Evolutionary conservation across 2,113 vertebrate genomes (phyloP), one percentile per base, ranked within the genome.

Genomic region (Hippolais icterina): DNA sequence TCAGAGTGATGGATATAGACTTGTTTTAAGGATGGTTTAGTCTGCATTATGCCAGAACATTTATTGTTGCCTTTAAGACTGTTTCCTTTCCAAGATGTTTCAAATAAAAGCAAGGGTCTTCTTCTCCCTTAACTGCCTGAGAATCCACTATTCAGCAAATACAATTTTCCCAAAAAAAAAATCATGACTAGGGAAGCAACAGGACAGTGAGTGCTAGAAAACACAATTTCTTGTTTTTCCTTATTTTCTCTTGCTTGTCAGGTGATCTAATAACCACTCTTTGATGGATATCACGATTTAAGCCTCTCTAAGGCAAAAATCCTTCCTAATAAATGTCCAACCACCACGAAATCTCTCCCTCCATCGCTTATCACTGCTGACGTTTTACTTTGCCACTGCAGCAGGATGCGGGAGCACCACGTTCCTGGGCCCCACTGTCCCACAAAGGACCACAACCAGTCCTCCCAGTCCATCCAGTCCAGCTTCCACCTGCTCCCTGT

Each of bases 1-100:
- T 93, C 94, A 94, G 63, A 91, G 70, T 91, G 94, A 97, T 91
- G 91, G 94, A 94, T 93, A 96, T 29, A 89, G 94, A 93, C 91
- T 87, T 65, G 77, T 56, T 95, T 93, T 93, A 96, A 93, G 91
- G 61, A 85, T 15, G 71, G 87, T 96, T 94, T 91, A 97, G 89
- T 83, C 91, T 94, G 89, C 93, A 82, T 93, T 94, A 92, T 49
- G 82, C 83, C 84, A 49, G 69, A 82, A 80, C 65, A 53, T 87
- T 96, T 93, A 93, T 33, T 80, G 72, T 75, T 95, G 84, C 89
- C 89, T 87, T 91, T 69, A 75, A 94, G 81, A 92, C 61, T 25
- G 14, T 53, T 89, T 91, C 87, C 35, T 95, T 93, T 65, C 85
- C 53, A 79, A 79, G 29, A 65, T 25, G 61, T 65, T 94, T 74